Conservation (phyloP, 2,888 invertebrate genomes). For the Agelastica alni region DNA sequence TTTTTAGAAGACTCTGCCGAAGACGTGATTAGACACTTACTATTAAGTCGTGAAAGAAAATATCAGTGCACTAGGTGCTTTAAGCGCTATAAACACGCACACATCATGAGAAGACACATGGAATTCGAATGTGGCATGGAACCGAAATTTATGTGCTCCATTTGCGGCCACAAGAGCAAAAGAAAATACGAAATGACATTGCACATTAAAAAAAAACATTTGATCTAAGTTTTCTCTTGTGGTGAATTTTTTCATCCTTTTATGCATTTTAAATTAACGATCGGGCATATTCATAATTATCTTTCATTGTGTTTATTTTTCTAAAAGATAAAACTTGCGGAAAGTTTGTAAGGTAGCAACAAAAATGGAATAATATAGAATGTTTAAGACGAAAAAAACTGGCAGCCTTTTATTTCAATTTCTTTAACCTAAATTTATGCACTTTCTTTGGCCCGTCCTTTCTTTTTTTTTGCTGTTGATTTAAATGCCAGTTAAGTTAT, state of each 20-base stretch:
- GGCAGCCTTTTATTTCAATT: too few relatives aligned
- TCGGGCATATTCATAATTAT: too few relatives aligned
- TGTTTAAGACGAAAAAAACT: too few relatives aligned
- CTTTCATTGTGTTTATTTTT: too few relatives aligned
- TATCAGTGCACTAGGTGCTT: constrained; percentile 61
- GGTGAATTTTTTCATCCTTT: neutral
- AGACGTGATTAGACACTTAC: constrained; percentile 22
- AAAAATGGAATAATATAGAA: too few relatives aligned
- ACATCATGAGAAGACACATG: constrained; percentile 63
- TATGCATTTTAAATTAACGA: too few relatives aligned
- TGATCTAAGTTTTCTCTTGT: constrained; percentile 7
- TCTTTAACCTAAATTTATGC: too few relatives aligned
- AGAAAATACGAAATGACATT: constrained; percentile 46
- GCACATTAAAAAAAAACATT: constrained; percentile 44
- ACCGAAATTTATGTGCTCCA: constrained; percentile 61
- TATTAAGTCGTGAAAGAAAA: constrained; percentile 17
- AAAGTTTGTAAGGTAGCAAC: too few relatives aligned
- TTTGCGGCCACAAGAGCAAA: constrained; percentile 59
- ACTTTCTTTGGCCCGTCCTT: too few relatives aligned
- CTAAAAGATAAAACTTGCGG: too few relatives aligned
- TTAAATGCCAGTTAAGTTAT: too few relatives aligned
- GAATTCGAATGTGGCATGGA: constrained; percentile 64
- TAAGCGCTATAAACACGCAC: constrained; percentile 63
- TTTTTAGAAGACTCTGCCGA: constrained; percentile 31
- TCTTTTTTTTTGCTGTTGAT: too few relatives aligned